Evolutionary conservation across 2,888 invertebrate genomes (phyloP).

Genomic region (Cyaniris semiargus): DNA sequence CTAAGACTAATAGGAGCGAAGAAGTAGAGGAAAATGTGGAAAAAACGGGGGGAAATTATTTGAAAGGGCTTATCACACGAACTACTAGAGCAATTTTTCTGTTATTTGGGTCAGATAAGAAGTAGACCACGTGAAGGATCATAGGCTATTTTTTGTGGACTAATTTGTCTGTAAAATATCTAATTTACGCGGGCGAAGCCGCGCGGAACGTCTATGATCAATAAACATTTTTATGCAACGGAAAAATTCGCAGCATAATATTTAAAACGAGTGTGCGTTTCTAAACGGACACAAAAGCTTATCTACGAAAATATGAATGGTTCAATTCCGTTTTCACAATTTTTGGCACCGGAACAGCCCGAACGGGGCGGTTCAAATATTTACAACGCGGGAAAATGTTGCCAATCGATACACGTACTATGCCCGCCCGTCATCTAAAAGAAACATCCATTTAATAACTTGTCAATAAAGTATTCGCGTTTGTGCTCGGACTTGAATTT

Average conservation of each 20-base stretch:
- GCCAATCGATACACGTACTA: conserved; percentile 29
- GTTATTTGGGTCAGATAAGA: too few species aligned
- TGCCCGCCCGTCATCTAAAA: conserved; percentile 15
- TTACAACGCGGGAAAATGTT: conserved; percentile 33
- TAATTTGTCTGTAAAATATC: too few species aligned
- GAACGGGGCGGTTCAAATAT: conserved; percentile 31
- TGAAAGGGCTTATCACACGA: too few species aligned
- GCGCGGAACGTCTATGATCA: too few species aligned
- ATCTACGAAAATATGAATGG: conserved; percentile 30
- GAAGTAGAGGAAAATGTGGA: too few species aligned
- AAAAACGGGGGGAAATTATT: too few species aligned
- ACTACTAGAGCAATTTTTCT: too few species aligned
- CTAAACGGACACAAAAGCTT: conserved; percentile 28
- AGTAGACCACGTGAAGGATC: too few species aligned
- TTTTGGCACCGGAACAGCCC: conserved; percentile 33
- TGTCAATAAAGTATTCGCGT: conserved; percentile 15
- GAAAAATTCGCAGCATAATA: neutral
- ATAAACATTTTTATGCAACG: neutral
- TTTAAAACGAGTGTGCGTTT: conserved; percentile 8
- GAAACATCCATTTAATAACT: conserved; percentile 24
- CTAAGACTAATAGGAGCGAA: too few species aligned
- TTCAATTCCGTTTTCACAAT: conserved; percentile 31
- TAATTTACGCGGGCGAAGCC: too few species aligned
- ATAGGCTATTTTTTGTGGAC: too few species aligned
- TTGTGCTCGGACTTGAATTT: conserved; percentile 20